phyloP scores from a whole-genome alignment of 2,888 invertebrate genomes.

The Abrostola tripartita region DNA sequence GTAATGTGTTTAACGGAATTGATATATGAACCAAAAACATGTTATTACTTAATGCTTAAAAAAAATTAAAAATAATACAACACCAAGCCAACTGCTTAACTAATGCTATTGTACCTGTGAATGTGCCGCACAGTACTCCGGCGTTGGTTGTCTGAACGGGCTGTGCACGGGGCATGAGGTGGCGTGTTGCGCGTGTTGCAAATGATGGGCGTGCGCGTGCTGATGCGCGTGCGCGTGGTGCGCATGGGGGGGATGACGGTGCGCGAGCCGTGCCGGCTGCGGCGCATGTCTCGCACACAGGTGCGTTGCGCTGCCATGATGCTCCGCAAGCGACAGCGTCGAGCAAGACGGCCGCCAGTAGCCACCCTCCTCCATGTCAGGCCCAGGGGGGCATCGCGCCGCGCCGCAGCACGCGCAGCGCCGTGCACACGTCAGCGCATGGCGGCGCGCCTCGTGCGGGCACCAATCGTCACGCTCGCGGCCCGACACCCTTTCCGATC shows the following conservation, averaged over 20 bases:
- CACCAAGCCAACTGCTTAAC: neutral
- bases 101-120: slow-evolving; percentile 75
- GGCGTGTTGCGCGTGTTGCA: slow-evolving; percentile 74
- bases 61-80: neutral
- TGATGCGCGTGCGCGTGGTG: slow-evolving; percentile 81
- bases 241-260: slow-evolving; percentile 81
- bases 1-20: too few relatives aligned
- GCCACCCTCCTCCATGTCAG: slow-evolving; percentile 87
- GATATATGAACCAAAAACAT: neutral
- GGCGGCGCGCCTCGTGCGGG: slow-evolving; percentile 87
- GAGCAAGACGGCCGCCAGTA: slow-evolving; percentile 87
- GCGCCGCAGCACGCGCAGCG: slow-evolving; percentile 88
- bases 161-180: slow-evolving; percentile 92
- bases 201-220: slow-evolving; percentile 82
- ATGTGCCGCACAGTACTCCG: slow-evolving; percentile 85
- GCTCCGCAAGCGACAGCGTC: slow-evolving; percentile 85
- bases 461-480: slow-evolving; percentile 87
- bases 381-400: slow-evolving; percentile 84
- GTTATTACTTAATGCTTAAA: neutral
- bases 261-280: slow-evolving; percentile 78
- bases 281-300: slow-evolving; percentile 84
- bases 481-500: slow-evolving; percentile 86
- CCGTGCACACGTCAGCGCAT: slow-evolving; percentile 87
- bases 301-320: slow-evolving; percentile 83
- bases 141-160: slow-evolving; percentile 90